Evolutionary conservation across 2,888 invertebrate genomes (phyloP).

Genomic region (Acronicta psi): DNA sequence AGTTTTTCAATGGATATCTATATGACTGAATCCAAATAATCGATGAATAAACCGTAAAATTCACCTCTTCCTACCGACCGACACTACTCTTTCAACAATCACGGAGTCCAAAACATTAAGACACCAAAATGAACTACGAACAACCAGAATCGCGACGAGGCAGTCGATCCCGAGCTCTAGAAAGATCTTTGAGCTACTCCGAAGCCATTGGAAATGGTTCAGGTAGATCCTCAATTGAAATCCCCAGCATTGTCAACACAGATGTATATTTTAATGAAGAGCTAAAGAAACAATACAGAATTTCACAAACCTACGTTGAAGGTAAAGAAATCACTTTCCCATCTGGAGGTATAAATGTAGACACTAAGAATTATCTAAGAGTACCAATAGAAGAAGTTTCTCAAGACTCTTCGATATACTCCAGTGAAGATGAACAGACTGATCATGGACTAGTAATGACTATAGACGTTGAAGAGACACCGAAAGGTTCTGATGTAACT

Average conservation of each 20-base stretch:
- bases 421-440: constrained; percentile 78
- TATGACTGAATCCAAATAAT: no score
- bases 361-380: constrained; percentile 55
- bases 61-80: no score
- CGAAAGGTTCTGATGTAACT: constrained; percentile 66
- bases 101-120: not conserved
- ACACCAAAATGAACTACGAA: constrained; percentile 58
- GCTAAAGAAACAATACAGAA: constrained; percentile 80
- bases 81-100: no score
- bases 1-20: not conserved
- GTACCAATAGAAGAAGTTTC: constrained; percentile 58
- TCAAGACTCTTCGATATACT: constrained; percentile 70
- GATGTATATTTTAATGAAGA: constrained; percentile 84
- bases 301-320: constrained; percentile 84
- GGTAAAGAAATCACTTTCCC: constrained; percentile 81
- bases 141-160: constrained; percentile 68
- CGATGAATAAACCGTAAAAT: no score
- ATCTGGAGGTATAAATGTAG: constrained; percentile 61
- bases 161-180: constrained; percentile 73
- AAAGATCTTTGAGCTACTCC: constrained; percentile 82
- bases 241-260: constrained; percentile 76
- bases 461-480: constrained; percentile 75
- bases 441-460: constrained; percentile 78
- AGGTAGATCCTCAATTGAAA: constrained; percentile 79
- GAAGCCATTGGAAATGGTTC: constrained; percentile 82